Conservation (phyloP, 2,888 invertebrate species). For the Microctonus brassicae region DNA sequence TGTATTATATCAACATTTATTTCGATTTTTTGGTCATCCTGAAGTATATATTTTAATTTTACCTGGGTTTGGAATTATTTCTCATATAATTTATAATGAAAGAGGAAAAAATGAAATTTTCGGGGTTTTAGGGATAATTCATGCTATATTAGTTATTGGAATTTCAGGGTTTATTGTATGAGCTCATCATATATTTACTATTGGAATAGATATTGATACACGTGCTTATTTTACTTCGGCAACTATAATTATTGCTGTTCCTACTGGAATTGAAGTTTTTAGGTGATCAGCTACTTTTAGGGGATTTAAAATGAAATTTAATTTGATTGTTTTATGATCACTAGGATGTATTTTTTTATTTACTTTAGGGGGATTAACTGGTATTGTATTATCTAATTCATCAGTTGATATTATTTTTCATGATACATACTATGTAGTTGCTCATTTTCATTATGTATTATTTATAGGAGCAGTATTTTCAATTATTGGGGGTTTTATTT, state of each 20-base stretch:
- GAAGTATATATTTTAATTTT: slow-evolving; percentile 91
- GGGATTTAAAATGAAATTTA: slow-evolving; percentile 75
- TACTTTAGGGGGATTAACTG: slow-evolving; percentile 81
- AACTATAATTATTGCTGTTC: slow-evolving; percentile 89
- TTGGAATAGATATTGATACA: slow-evolving; percentile 86
- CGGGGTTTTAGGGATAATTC: slow-evolving; percentile 82
- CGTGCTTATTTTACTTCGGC: slow-evolving; percentile 88
- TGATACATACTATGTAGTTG: slow-evolving; percentile 89
- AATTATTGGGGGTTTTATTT: slow-evolving; percentile 80
- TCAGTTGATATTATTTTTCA: slow-evolving; percentile 83
- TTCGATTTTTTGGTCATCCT: slow-evolving; percentile 91
- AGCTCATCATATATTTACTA: slow-evolving; percentile 89
- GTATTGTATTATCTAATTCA: slow-evolving; percentile 79
- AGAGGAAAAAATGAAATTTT: slow-evolving; percentile 83
- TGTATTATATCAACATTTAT: slow-evolving; percentile 85
- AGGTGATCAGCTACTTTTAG: slow-evolving; percentile 79
- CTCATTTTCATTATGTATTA: slow-evolving; percentile 86
- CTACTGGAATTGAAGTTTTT: slow-evolving; percentile 88
- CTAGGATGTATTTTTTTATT: slow-evolving; percentile 85
- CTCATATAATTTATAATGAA: slow-evolving; percentile 82
- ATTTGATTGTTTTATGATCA: slow-evolving; percentile 76
- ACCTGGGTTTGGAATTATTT: slow-evolving; percentile 86
- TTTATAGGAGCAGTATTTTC: slow-evolving; percentile 86
- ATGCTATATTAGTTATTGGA: slow-evolving; percentile 87
- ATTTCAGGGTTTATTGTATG: slow-evolving; percentile 87